These are phyloP conservation scores for Stictonetta naevosa DNA, from an alignment of 2,113 vertebrate genomes.

Conservation along the genomic window DNA sequence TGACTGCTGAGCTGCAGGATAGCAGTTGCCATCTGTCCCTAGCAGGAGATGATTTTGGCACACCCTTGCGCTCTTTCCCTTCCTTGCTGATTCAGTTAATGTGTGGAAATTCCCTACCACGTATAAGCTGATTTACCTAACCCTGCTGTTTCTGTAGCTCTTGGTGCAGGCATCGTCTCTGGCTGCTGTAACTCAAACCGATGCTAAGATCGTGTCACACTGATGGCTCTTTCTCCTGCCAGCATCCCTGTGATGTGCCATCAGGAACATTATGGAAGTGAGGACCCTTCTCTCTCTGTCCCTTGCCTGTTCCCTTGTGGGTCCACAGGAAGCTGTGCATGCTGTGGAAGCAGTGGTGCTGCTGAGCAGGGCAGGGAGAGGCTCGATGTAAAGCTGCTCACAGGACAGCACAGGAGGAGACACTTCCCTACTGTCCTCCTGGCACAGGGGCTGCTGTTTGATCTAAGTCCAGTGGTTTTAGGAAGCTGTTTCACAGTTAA, in stretches of 20 bases:
- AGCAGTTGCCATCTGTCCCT: neutral
- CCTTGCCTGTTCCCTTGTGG: neutral
- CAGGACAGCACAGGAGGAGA: neutral
- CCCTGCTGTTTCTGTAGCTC: neutral
- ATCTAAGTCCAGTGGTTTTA: neutral
- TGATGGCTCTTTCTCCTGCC: neutral
- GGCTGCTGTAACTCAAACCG: neutral
- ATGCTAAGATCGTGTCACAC: neutral
- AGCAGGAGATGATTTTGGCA: neutral
- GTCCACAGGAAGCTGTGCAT: accelerated
- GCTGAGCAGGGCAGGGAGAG: neutral
- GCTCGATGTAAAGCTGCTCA: neutral
- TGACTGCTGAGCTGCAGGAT: neutral
- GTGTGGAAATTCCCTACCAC: neutral
- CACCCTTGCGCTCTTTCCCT: neutral
- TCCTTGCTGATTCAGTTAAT: neutral
- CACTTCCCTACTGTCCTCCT: no score
- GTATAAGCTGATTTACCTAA: neutral
- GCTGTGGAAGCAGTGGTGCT: neutral
- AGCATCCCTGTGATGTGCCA: neutral
- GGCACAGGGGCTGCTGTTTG: neutral
- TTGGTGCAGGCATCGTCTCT: neutral
- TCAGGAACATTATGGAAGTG: neutral
- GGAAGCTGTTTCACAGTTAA: neutral
- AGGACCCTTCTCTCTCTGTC: neutral